Conservation (phyloP, 2,113 vertebrate genomes). For the Turdus rufiventris region DNA sequence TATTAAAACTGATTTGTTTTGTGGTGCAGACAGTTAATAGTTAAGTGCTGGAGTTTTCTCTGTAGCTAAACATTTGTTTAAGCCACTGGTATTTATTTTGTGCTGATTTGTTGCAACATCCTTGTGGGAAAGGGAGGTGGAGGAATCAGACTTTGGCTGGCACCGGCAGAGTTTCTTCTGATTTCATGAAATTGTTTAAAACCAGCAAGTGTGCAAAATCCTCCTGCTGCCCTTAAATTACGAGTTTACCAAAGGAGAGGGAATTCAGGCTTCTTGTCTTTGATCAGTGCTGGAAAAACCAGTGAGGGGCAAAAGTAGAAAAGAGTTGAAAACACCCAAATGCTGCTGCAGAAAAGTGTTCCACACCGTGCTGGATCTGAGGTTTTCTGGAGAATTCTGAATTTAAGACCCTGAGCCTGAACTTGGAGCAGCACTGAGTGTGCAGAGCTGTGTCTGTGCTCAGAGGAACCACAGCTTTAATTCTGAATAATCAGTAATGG, state of each 20-base stretch:
- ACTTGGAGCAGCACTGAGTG: neutral
- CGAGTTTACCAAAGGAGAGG: neutral
- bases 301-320: neutral
- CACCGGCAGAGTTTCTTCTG: neutral
- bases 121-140: neutral
- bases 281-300: neutral
- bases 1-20: neutral
- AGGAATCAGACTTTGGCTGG: neutral
- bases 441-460: neutral
- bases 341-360: neutral
- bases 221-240: neutral
- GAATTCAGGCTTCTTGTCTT: neutral
- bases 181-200: neutral
- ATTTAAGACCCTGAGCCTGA: neutral
- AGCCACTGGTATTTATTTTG: neutral
- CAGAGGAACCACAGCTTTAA: neutral
- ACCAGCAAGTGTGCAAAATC: neutral
- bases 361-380: neutral
- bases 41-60: constrained; percentile 24
- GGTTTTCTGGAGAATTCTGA: neutral
- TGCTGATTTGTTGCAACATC: neutral
- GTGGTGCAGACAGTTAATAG: neutral
- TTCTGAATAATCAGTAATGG: neutral
- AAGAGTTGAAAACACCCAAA: neutral
- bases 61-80: constrained; percentile 29